Base-by-base conservation (phyloP, 2,797 vertebrate genomes). In the Sebastes diploproa region DNA sequence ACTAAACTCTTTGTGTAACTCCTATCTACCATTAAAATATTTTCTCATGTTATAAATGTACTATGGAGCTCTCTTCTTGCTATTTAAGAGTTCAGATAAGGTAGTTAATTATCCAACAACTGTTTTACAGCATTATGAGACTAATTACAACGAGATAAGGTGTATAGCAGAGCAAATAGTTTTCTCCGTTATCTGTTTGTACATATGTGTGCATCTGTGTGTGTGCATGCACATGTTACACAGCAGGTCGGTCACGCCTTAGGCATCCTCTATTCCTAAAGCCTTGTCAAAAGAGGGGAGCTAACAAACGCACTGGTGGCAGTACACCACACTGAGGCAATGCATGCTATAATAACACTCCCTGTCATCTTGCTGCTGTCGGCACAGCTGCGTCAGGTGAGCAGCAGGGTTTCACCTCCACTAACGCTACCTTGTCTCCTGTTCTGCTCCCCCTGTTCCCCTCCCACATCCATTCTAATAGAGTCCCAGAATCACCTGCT, bases 311-410 rank as follows among this genome's bases (percentile, higher is more conserved):
- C 55, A 79, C 25, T 16, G 10, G 75, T 86, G 77, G 70, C 66
- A 74, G 74, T 55, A 63, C 38, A 77, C 29, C 65, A 72, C 72
- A 72, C 59, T 22, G 59, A 52, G 75, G 77, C 77, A 75, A 73
- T 34, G 59, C 72, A 77, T 76, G 77, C 82, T 83, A 78, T 82
- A 63, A 82, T 81, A 87, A 87, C 55, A 65, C 67, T 66, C 77
- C 63, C 63, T 83, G 78, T 88, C 84, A 86, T 86, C 61, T 69
- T 22, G 71, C 79, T 70, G 82, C 86, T 85, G 74, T 85, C 52
- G 72, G 78, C 73, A 87, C 86, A 90, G 85, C 89, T 91, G 81
- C 20, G 23, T 79, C 82, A 85, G 82, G 81, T 86, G 75, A 90
- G 81, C 87, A 84, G 81, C 74, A 54, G 84, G 77, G 73, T 78